Evolutionary conservation across 1,140 invertebrate species (phyloP).

Genomic region (Apis florea): DNA sequence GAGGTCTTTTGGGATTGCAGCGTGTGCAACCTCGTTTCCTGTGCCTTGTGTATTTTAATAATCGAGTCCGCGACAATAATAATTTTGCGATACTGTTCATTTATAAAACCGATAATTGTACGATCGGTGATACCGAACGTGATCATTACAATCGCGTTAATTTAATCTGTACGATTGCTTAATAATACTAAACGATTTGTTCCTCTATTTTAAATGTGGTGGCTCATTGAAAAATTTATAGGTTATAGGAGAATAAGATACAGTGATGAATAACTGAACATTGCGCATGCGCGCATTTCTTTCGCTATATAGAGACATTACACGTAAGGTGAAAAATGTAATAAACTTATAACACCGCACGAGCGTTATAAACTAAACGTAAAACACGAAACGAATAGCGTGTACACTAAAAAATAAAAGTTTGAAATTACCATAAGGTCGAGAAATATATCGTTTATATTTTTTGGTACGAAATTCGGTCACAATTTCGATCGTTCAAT

Average conservation of each 20-base stretch:
- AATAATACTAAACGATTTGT: too few relatives aligned
- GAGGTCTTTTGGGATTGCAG: constrained; percentile 16
- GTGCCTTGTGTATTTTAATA: neutral
- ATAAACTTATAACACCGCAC: neutral
- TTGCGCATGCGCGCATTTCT: neutral
- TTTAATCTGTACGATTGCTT: neutral
- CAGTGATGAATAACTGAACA: too few relatives aligned
- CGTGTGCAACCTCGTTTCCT: neutral
- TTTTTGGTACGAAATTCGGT: too few relatives aligned
- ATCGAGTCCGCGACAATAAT: neutral
- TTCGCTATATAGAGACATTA: too few relatives aligned
- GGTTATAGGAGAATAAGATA: too few relatives aligned
- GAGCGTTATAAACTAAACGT: neutral
- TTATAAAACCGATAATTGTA: neutral
- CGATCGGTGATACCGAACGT: neutral
- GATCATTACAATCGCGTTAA: neutral
- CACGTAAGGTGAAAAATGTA: neutral
- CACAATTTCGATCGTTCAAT: too few relatives aligned
- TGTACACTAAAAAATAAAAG: too few relatives aligned
- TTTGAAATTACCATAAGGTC: too few relatives aligned
- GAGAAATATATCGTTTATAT: too few relatives aligned
- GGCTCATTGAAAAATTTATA: too few relatives aligned
- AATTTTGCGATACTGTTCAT: neutral
- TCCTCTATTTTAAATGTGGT: too few relatives aligned
- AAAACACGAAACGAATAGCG: too few relatives aligned